A percentile compares a stretch with the other conserved stretches of the same genome.
These are phyloP conservation scores for Eclectus roratus DNA, from an alignment of 2,113 vertebrate genomes.

Conservation along the genomic window DNA sequence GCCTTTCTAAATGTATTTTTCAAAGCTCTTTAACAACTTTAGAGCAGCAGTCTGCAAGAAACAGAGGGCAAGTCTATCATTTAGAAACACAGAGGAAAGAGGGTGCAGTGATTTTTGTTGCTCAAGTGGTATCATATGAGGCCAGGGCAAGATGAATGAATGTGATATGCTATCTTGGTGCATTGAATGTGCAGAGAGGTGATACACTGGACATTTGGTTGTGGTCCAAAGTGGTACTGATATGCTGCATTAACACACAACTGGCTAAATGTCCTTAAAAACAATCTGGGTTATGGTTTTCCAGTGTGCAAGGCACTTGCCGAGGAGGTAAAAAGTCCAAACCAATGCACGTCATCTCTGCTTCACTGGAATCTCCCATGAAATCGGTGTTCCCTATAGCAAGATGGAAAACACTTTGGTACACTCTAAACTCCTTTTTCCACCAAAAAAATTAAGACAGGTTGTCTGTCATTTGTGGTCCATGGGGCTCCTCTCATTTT, in stretches of 20 bases:
- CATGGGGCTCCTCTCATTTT: neutral
- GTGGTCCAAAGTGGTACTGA: neutral
- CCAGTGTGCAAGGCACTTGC: neutral
- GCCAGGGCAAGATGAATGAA: conserved; percentile 33
- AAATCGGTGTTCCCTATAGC: neutral
- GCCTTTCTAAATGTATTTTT: conserved; percentile 32
- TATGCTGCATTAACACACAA: neutral
- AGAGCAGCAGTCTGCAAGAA: neutral
- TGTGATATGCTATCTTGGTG: neutral
- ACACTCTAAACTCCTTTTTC: neutral
- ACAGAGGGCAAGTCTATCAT: neutral
- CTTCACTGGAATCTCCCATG: neutral
- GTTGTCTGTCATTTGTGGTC: neutral
- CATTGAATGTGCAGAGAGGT: neutral
- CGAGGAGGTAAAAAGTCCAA: neutral
- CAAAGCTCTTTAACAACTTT: conserved; percentile 33
- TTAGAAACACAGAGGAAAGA: neutral
- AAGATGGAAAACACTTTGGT: neutral
- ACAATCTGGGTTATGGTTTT: neutral
- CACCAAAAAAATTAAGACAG: neutral
- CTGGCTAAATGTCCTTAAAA: neutral
- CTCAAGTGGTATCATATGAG: neutral
- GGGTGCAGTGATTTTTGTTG: conserved; percentile 14
- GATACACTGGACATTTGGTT: neutral
- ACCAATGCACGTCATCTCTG: neutral